These are phyloP conservation scores for Bos taurus DNA, from an alignment of 2,113 vertebrate species.

Conservation along the genomic window ARS-UCD2.0 NC_037342.1:42309001-42309500, in stretches of 20 bases:
- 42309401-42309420: neutral
- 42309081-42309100: neutral
- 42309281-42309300: neutral
- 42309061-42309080: neutral
- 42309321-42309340: conserved; percentile 2
- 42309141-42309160: neutral
- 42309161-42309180: neutral
- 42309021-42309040: neutral
- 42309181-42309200: conserved; percentile 12
- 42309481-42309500: neutral
- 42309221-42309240: neutral
- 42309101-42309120: neutral
- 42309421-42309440: neutral
- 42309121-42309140: neutral
- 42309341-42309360: neutral
- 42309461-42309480: neutral
- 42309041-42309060: neutral
- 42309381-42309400: neutral
- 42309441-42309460: neutral
- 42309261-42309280: neutral
- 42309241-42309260: neutral
- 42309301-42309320: neutral
- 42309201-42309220: neutral
- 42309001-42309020: neutral
- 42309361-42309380: conserved; percentile 9